Evolutionary conservation across 2,113 vertebrate genomes (phyloP), one percentile per base, ranked within the genome.

Genomic region (Bucco capensis): DNA sequence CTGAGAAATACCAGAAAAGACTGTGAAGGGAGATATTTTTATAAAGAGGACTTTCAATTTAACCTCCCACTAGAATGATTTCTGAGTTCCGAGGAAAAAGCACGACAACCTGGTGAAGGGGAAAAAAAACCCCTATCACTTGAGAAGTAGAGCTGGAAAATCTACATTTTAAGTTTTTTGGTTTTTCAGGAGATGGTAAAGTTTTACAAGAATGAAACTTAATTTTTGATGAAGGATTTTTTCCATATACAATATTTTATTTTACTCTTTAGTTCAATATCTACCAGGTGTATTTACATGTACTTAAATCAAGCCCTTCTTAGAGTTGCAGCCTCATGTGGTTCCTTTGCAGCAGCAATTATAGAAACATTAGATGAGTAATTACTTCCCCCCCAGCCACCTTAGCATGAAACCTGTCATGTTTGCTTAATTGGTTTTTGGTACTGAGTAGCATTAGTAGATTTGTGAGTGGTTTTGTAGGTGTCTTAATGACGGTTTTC

Each of bases 1-100:
- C 71, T 93, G 80, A 95, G 56, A 96, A 96, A 87, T 92, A 84
- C 28, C n/a, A 89, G 78, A 93, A 89, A 92, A 82, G 80, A 81
- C 87, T 94, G 88, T 85, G 83, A 79, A 95, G 40, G 65, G n/a
- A 95, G 86, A 60, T 65, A 44, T 95, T 95, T 94, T 96, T 90
- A 35, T 78, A 61, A 49, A 77, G 81, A 87, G 38, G 70, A 80
- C 53, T 94, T 94, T 91, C 42, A 83, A 54, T 76, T 94, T 96
- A 93, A 95, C 91, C 37, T 96, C 69, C 74, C 67, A 44, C 60
- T 73, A 72, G 56, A 94, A 88, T 37, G 60, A 86, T 95, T 91
- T 95, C 92, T 15, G 22, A 75, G 49, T 88, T 95, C 61, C 1
- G 3, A 91, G 86, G 57, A 46, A 38, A 65, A 95, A 66, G 66